A percentile compares a stretch with the other conserved stretches of the same genome.
These are phyloP conservation scores for Drosophila rhopaloa DNA, from an alignment of 1,140 invertebrate species.

Conservation along the genomic window DNA sequence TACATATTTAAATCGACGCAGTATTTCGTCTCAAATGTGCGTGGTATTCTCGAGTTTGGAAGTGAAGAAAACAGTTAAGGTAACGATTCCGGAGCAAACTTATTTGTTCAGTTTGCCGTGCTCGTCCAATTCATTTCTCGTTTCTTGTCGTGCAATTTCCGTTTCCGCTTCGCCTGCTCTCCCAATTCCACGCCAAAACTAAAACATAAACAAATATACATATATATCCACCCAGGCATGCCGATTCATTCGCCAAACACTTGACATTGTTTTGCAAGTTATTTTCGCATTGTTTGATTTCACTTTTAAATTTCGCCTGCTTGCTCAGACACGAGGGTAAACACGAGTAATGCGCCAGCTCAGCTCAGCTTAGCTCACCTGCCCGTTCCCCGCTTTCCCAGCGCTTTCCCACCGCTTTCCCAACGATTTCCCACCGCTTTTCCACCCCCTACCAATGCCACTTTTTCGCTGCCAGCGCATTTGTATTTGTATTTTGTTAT, in stretches of 20 bases:
- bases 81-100: conserved; percentile 31
- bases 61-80: conserved; percentile 7
- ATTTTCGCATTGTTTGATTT: conserved; percentile 82
- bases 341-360: conserved; percentile 22
- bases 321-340: conserved; percentile 64
- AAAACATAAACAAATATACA: not conserved
- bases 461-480: conserved; percentile 15
- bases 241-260: conserved; percentile 37
- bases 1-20: no score
- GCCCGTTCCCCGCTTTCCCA: conserved; percentile 1
- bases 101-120: conserved; percentile 29
- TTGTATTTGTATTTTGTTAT: conserved; percentile 73
- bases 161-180: conserved; percentile 31
- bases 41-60: not conserved
- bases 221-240: conserved; percentile 11
- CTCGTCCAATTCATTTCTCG: conserved; percentile 36
- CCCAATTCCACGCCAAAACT: not conserved
- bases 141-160: conserved; percentile 45
- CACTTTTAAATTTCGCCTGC: conserved; percentile 76
- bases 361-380: conserved; percentile 11
- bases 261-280: conserved; percentile 76
- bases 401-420: not conserved
- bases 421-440: not conserved
- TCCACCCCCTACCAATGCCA: not conserved
- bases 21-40: no score